These are phyloP conservation scores for Whitmania pigra DNA, from an alignment of 1,140 invertebrate species.

Conservation along the genomic window DNA sequence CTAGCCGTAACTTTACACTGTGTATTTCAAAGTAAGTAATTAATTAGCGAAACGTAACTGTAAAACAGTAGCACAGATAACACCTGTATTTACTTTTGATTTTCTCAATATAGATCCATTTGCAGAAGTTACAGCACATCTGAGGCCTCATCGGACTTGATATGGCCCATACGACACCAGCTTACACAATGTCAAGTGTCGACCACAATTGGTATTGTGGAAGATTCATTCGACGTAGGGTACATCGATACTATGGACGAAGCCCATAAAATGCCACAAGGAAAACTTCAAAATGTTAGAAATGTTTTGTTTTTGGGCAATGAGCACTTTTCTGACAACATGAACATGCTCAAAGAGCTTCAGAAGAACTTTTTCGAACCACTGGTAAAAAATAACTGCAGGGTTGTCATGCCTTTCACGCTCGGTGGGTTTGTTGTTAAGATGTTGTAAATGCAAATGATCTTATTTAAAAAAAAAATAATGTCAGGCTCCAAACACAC, in stretches of 20 bases:
- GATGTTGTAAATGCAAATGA: neutral
- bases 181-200: too few relatives aligned
- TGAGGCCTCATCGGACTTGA: neutral
- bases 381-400: neutral
- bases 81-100: too few relatives aligned
- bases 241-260: neutral
- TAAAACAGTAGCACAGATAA: too few relatives aligned
- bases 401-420: neutral
- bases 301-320: neutral
- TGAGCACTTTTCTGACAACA: neutral
- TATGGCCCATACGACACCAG: neutral
- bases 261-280: neutral
- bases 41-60: too few relatives aligned
- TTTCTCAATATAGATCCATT: too few relatives aligned
- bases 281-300: neutral
- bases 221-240: neutral
- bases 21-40: too few relatives aligned
- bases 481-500: neutral
- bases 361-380: neutral
- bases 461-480: neutral
- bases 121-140: too few relatives aligned
- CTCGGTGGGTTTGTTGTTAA: neutral
- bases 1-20: too few relatives aligned
- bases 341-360: neutral
- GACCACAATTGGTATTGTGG: neutral